These are phyloP conservation scores for Volucella bombylans DNA, from an alignment of 2,888 invertebrate species.

Conservation along the genomic window DNA sequence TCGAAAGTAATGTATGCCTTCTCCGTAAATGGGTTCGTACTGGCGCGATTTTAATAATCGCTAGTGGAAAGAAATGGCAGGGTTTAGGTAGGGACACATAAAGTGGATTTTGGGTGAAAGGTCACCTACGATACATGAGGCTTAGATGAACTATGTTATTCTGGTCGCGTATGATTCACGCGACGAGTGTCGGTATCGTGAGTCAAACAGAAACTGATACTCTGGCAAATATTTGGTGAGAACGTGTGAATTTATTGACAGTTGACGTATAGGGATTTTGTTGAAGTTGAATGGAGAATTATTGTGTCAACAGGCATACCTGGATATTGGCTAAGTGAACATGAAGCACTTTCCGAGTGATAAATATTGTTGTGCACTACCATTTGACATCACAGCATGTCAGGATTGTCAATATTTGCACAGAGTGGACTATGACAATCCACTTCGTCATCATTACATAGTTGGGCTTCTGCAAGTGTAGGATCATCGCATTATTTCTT, in stretches of 20 bases:
- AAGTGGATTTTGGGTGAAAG: constrained; percentile 9
- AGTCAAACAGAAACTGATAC: not conserved
- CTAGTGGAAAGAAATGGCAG: not conserved
- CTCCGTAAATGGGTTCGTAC: constrained; percentile 19
- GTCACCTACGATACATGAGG: not conserved
- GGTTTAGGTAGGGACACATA: constrained; percentile 23
- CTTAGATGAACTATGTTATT: not conserved
- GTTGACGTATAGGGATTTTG: not conserved
- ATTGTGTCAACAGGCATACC: too few relatives aligned
- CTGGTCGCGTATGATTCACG: not conserved
- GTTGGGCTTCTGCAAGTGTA: too few relatives aligned
- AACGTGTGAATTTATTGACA: not conserved
- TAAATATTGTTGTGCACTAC: too few relatives aligned
- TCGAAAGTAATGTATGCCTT: not conserved
- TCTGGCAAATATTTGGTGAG: not conserved
- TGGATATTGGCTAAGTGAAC: too few relatives aligned
- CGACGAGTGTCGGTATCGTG: not conserved
- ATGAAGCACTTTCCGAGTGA: too few relatives aligned
- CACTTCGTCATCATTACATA: too few relatives aligned
- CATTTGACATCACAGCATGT: too few relatives aligned
- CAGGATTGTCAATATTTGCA: too few relatives aligned
- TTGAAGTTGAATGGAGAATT: too few relatives aligned
- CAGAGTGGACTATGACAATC: too few relatives aligned
- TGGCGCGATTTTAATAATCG: constrained; percentile 47
- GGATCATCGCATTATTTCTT: too few relatives aligned